Percentiles rank a stretch among this genome's conserved stretches.
Evolutionary conservation across 2,797 vertebrate genomes (phyloP).

Genomic region (Gallinago solitaria): DNA sequence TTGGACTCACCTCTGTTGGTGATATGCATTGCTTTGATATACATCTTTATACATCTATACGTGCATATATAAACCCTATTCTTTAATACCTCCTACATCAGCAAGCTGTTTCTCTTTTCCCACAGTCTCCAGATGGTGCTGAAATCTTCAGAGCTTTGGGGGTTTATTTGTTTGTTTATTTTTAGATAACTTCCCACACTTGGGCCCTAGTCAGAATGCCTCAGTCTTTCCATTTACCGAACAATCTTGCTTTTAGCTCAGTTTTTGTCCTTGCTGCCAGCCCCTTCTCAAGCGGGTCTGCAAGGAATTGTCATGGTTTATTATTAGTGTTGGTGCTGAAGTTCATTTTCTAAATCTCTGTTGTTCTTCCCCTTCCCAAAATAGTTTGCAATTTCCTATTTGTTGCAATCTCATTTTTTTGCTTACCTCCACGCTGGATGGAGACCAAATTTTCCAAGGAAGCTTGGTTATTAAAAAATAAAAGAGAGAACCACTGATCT

Average conservation of each 20-base stretch:
- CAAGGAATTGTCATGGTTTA: neutral
- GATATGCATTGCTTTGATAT: neutral
- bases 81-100: neutral
- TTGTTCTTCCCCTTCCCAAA: neutral
- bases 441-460: neutral
- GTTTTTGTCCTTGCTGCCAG: neutral
- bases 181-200: conserved; percentile 36
- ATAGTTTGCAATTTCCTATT: neutral
- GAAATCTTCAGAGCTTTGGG: conserved; percentile 23
- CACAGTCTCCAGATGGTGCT: conserved; percentile 42
- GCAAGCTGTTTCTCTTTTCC: conserved; percentile 11
- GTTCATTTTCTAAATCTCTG: neutral
- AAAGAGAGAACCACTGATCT: neutral
- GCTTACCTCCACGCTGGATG: neutral
- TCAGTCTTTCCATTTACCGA: conserved; percentile 1
- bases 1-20: neutral
- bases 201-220: neutral
- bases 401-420: neutral
- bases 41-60: neutral
- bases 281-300: neutral
- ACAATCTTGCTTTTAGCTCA: neutral
- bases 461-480: neutral
- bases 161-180: conserved; percentile 58
- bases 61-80: neutral
- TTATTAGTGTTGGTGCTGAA: neutral